Evolutionary conservation across 2,888 invertebrate species (phyloP), one percentile per base, ranked within the genome.

Genomic region (Tromatobia lineatoria): DNA sequence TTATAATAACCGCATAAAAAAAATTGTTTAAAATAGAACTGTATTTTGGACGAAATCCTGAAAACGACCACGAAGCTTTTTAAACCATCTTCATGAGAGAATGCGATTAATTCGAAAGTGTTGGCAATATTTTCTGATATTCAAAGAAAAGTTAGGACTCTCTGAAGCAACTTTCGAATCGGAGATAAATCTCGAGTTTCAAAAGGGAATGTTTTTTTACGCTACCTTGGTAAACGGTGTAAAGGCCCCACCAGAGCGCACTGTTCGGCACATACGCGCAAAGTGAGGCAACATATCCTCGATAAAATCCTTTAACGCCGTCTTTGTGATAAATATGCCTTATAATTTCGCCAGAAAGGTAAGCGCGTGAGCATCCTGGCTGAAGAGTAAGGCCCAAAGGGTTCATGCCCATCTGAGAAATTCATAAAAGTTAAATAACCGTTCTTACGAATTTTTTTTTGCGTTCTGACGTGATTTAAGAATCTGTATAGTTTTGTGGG

Each of bases 201-300:
- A 0, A 34, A 18, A n/a, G 6, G 18, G 10, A n/a, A 7, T 15
- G n/a, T 34, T 61, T n/a, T 61, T 59, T 29, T 15, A n/a, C n/a
- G 34, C n/a, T 89, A 98, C 99, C 98, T 96, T 98, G 98, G 94
- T 98, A 99, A 59, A 97, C 95, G 87, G 98, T 98, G 94, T 99
- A 99, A 90, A 99, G 96, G 23, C 96, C 97, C 99, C 99, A 99
- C 99, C 99, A 99, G 64, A 99, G 95, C n/a, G 99, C 99, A 20
- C 98, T 98, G 94, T 98, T 99, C 15, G 99, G 99, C 64, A 99
- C 99, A 93, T 98, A 99, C 0, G 98, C 97, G 88, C 97, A 97
- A 13, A 99, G 94, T 38, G 99, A 99, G 0, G 99, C 98, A 34
- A 97, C 95, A 92, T 99, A 99, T 0, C 99, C 99, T 81, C 99